Base-by-base conservation (phyloP, 1,140 invertebrate species). In the Lordiphosa mommai region DNA sequence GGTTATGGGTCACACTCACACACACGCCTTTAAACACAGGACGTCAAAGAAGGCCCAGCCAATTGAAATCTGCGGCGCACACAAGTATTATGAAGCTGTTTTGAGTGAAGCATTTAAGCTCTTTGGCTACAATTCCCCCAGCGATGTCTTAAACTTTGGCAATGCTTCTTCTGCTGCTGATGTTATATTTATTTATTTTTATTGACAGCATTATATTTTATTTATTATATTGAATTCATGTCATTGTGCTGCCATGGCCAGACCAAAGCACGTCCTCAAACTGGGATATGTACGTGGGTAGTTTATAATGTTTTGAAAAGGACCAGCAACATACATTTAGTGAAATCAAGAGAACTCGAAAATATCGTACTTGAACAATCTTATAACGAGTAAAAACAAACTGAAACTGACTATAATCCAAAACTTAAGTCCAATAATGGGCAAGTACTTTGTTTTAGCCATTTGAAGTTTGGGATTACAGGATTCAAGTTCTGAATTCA, bases 131-230 rank as follows among this genome's bases (percentile, higher is more conserved):
- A 72, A 84, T 68, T 68, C 56, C 61, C 58, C 48, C 44, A 55
- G 44, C 44, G 63, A 58, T 13, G 44, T 58, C 63, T 67, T 67
- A 67, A 67, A 67, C 63, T 67, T 65, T 67, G 58, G 50, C 71
- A 58, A 51, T 47, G 58, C 44, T 67, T 57, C 5, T 58, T 12
- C 38, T 38, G 37, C 50, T 48, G 34, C 49, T 64, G 48, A 71
- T 77, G 57, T 51, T 63, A 41, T 80, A 84, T 82, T 82, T 84
- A 82, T 82, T 84, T 84, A 84, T 84, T 84, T 84, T 84, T 84
- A 84, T 84, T 84, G 77, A 84, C 77, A 84, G 79, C 77, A 84
- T 84, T 84, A 85, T 84, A 84, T 84, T 84, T 84, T 84, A 84
- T 84, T 84, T 84, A 84, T 84, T 84, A 82, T 82, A 84, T 84